Conservation (phyloP, 2,888 invertebrate genomes). For the Dicyrtoma fusca region DNA sequence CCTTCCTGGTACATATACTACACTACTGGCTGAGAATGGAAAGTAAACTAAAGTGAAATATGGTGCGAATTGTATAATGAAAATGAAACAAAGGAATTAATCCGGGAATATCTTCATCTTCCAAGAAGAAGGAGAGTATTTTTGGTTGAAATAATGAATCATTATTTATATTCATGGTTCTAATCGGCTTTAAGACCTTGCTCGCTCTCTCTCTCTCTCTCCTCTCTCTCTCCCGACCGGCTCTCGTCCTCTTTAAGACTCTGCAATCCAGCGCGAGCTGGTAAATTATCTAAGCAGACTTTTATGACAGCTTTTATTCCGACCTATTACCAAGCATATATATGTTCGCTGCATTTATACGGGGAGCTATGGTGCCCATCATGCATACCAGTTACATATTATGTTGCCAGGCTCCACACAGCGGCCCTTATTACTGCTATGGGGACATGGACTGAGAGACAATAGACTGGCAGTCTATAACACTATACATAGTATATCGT, state of each 20-base stretch:
- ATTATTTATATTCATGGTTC: conserved; percentile 22
- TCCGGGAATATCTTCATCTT: no score
- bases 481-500: no score
- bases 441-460: no score
- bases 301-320: background rate
- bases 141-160: conserved; percentile 6
- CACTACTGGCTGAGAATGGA: no score
- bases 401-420: no score
- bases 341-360: background rate
- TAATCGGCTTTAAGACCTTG: conserved; percentile 12
- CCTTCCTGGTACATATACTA: no score
- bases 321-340: background rate
- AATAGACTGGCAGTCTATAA: no score
- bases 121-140: background rate
- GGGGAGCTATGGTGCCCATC: background rate
- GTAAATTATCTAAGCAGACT: conserved; percentile 3
- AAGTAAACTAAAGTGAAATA: no score
- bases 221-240: background rate
- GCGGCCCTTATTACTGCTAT: no score
- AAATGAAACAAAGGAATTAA: no score
- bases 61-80: no score
- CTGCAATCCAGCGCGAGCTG: background rate
- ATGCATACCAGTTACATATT: no score
- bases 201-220: background rate
- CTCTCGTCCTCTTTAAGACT: background rate